phyloP scores from a whole-genome alignment of 2,797 vertebrate species.

The Geotrypetes seraphini region DNA sequence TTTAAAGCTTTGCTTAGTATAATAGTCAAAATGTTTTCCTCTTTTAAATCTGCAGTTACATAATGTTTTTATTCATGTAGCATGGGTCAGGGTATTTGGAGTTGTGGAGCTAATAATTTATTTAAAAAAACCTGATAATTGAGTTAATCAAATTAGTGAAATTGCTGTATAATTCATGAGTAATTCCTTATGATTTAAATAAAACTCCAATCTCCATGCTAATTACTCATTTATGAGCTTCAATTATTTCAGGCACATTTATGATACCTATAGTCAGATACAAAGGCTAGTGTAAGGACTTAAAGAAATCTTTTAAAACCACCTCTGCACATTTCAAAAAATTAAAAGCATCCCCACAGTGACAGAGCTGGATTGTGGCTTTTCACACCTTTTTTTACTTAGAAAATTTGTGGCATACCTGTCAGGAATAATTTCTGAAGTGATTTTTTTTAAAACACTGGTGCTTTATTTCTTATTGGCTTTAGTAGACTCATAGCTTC shows the following conservation, averaged over 20 bases:
- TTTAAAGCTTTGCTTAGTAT: too few species aligned
- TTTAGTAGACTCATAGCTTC: constrained; percentile 52
- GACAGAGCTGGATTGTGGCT: background rate
- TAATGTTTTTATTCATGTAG: too few species aligned
- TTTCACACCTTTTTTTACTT: constrained; percentile 2
- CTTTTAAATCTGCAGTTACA: too few species aligned
- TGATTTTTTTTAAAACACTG: constrained; percentile 45
- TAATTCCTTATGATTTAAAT: too few species aligned
- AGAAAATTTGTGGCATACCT: constrained; percentile 22
- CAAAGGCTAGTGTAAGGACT: background rate
- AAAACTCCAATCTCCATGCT: too few species aligned
- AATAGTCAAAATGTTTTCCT: too few species aligned
- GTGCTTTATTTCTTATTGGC: constrained; percentile 35
- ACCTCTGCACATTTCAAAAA: background rate
- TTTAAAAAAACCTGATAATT: too few species aligned
- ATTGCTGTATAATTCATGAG: too few species aligned
- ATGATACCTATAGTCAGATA: accelerated
- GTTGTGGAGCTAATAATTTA: too few species aligned
- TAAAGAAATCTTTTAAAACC: background rate
- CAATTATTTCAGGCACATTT: background rate
- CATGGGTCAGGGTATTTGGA: too few species aligned
- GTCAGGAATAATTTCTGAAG: constrained; percentile 40
- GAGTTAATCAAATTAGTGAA: too few species aligned
- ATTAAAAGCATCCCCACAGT: background rate
- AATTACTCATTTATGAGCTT: too few species aligned